These are phyloP conservation scores for Caenorhabditis sp. DNA, from an alignment of 2,888 invertebrate genomes.

Conservation along the genomic window DNA sequence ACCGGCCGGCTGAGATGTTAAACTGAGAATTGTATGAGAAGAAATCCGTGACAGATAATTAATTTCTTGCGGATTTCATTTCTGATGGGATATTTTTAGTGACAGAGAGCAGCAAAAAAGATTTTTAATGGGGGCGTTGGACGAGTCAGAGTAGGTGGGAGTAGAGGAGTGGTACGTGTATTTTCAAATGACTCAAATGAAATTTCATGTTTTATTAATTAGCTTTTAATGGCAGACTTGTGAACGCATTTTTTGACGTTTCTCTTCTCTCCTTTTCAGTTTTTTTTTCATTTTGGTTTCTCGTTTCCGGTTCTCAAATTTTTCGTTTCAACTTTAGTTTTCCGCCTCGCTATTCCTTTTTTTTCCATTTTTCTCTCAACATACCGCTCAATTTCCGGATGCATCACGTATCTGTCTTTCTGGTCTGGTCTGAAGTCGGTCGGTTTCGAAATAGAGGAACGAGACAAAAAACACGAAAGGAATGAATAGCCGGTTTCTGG, in stretches of 20 bases:
- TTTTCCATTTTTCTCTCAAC: constrained; percentile 2
- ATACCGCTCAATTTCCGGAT: constrained; percentile 36
- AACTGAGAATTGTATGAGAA: background rate
- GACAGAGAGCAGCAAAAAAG: too few relatives aligned
- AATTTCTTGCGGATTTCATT: constrained; percentile 2
- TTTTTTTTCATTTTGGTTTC: background rate
- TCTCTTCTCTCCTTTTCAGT: constrained; percentile 1
- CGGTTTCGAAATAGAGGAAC: constrained; percentile 11
- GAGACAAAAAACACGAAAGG: constrained; percentile 1
- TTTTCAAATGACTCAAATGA: constrained; percentile 27
- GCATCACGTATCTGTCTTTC: constrained; percentile 37
- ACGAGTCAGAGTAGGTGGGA: background rate
- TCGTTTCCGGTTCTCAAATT: background rate
- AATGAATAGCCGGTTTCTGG: constrained; percentile 35
- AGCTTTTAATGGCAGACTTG: constrained; percentile 42
- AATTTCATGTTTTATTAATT: constrained; percentile 44
- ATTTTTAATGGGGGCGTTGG: constrained; percentile 10
- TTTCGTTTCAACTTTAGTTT: background rate
- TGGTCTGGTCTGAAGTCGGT: constrained; percentile 19
- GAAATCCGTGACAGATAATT: background rate
- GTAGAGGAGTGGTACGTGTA: constrained; percentile 41
- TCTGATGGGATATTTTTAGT: background rate
- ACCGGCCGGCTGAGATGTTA: too few relatives aligned
- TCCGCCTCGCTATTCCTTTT: constrained; percentile 1
- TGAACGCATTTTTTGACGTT: constrained; percentile 50